Conservation (phyloP, 2,888 invertebrate species). For the Steinernema scapterisci region DNA sequence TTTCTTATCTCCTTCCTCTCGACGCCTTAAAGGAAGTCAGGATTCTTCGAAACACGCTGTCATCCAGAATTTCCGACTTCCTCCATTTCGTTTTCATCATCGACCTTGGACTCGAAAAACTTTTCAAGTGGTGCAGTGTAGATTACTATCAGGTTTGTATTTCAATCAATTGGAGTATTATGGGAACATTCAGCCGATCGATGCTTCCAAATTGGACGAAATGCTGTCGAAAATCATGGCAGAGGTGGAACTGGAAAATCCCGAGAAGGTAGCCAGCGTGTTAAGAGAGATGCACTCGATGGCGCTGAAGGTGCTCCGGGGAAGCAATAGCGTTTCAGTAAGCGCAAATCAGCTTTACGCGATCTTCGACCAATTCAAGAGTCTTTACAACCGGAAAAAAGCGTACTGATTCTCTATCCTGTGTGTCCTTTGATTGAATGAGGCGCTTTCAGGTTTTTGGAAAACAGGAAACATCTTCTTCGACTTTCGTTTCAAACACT, state of each 20-base stretch:
- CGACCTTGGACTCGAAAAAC: conserved; percentile 41
- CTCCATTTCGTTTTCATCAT: conserved; percentile 51
- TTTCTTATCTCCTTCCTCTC: conserved; percentile 53
- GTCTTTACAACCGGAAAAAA: conserved; percentile 3
- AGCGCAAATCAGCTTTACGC: not conserved
- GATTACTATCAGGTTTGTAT: conserved; percentile 39
- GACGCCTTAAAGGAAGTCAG: conserved; percentile 55
- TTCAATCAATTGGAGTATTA: not conserved
- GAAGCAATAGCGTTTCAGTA: not conserved
- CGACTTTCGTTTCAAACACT: not conserved
- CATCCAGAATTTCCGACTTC: conserved; percentile 51
- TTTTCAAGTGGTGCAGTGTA: conserved; percentile 43
- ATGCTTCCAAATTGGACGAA: not conserved
- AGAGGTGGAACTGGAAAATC: conserved; percentile 38
- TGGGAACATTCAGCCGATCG: not conserved
- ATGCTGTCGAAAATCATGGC: conserved; percentile 41
- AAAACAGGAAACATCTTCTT: not conserved
- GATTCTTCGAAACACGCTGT: conserved; percentile 45
- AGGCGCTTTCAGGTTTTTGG: not conserved
- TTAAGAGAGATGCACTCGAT: conserved; percentile 5
- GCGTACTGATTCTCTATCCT: not conserved
- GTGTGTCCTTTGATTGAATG: no score
- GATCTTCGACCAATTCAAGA: not conserved
- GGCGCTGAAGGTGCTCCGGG: conserved; percentile 1
- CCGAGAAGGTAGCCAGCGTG: not conserved